Percentiles rank a stretch among this genome's conserved stretches.
These are phyloP conservation scores for Spatulosminthurus flaviceps DNA, from an alignment of 2,888 invertebrate genomes.

Conservation along the genomic window DNA sequence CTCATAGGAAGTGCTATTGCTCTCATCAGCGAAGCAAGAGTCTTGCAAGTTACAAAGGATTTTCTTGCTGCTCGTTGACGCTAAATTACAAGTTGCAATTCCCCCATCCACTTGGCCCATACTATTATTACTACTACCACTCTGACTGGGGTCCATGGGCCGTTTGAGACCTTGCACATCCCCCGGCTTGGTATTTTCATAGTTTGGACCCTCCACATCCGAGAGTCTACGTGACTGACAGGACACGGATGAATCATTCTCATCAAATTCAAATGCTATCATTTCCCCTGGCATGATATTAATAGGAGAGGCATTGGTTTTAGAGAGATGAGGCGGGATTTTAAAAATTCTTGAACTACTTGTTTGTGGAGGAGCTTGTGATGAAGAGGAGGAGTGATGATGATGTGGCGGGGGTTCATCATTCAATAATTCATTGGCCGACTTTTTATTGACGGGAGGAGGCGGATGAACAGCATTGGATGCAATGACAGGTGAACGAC, in stretches of 20 bases:
- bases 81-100: neutral
- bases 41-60: neutral
- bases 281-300: conserved; percentile 43
- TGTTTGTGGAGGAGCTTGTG: neutral
- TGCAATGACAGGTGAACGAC: conserved; percentile 48
- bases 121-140: conserved; percentile 26
- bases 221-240: conserved; percentile 4
- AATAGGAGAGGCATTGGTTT: conserved; percentile 50
- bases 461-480: conserved; percentile 14
- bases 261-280: conserved; percentile 62
- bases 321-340: conserved; percentile 54
- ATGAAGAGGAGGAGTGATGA: conserved; percentile 49
- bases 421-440: conserved; percentile 37
- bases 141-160: neutral
- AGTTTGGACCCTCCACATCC: conserved; percentile 68
- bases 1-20: conserved; percentile 79
- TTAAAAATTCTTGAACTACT: too few species aligned
- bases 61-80: conserved; percentile 1
- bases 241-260: conserved; percentile 62
- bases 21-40: conserved; percentile 50
- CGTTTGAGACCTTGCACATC: conserved; percentile 44
- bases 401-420: conserved; percentile 37
- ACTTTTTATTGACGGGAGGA: conserved; percentile 24
- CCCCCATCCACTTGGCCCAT: neutral
- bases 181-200: conserved; percentile 70